These are phyloP conservation scores for Leptinotarsa haldemani DNA, from an alignment of 2,888 invertebrate genomes.

Conservation along the genomic window DNA sequence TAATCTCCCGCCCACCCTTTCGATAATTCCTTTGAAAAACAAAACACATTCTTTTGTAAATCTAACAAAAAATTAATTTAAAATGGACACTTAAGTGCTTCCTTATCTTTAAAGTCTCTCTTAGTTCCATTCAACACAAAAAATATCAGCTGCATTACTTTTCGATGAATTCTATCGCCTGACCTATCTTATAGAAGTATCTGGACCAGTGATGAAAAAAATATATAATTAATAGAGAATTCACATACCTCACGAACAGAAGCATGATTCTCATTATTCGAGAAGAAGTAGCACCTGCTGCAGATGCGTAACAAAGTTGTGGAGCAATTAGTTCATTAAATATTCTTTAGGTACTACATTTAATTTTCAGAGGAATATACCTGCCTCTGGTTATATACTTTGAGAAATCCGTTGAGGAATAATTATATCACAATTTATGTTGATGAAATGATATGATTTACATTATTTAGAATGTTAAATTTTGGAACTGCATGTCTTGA, in stretches of 20 bases:
- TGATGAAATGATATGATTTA: too few relatives aligned
- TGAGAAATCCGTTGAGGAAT: too few relatives aligned
- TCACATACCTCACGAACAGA: slow-evolving; percentile 24
- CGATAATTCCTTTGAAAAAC: not conserved
- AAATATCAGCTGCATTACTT: slow-evolving; percentile 31
- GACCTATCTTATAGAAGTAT: slow-evolving; percentile 24
- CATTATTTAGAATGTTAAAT: too few relatives aligned
- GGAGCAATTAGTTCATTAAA: slow-evolving; percentile 36
- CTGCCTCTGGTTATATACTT: slow-evolving; percentile 1
- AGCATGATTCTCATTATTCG: slow-evolving; percentile 31
- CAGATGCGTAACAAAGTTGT: slow-evolving; percentile 42
- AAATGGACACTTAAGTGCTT: not conserved
- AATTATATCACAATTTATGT: too few relatives aligned
- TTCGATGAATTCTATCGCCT: not conserved
- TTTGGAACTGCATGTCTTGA: too few relatives aligned
- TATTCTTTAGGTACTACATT: slow-evolving; percentile 29
- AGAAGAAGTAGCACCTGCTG: slow-evolving; percentile 38
- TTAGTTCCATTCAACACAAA: slow-evolving; percentile 21
- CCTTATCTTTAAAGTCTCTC: slow-evolving; percentile 18
- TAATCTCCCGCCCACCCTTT: not conserved
- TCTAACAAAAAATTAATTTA: slow-evolving; percentile 6
- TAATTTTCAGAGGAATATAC: slow-evolving; percentile 20
- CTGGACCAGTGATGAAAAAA: slow-evolving; percentile 25
- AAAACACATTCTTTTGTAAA: too few relatives aligned
- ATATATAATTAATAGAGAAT: slow-evolving; percentile 34